Evolutionary conservation across 2,797 vertebrate genomes (phyloP), one percentile per base, ranked within the genome.

Genomic region (Pseudochromis fuscus): DNA sequence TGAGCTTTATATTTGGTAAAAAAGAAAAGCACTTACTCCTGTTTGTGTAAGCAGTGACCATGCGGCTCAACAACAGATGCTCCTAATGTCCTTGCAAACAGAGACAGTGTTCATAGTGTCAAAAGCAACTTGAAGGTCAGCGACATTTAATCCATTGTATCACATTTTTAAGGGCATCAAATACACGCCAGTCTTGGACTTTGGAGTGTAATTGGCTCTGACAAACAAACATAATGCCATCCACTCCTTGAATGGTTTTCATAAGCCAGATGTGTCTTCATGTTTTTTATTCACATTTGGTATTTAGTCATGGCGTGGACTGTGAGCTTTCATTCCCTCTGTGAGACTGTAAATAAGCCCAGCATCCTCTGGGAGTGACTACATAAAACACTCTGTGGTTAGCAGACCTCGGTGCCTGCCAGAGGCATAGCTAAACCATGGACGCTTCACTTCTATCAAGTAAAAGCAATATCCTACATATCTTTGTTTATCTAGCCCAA

Each of bases 331-430:
- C 72, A 76, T 81, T 83, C 85, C 69, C 78, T 85, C 67, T 79
- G 67, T 79, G 85, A 79, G 86, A 78, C 81, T 85, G 87, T 87
- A 90, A 91, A 90, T 88, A 91, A 86, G 79, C 82, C 65, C 72
- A 53, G 78, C 53, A 65, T 88, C 88, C 86, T 91, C 69, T 58
- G 87, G 84, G 83, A 83, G 73, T 62, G 77, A 83, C 79, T 76
- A 83, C 85, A 91, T 90, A 84, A 92, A 90, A 88, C 76, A 89
- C 75, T 67, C 67, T 53, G 60, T 76, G 84, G 78, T 85, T 85
- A 84, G 83, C 62, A 81, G 79, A 85, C 71, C 79, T 77, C 72
- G 23, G 82, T 60, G 82, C 33, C 84, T 85, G 87, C 78, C 86
- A 86, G 84, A 75, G 79, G 82, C 78, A 71, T 38, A 58, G 81